Conservation (phyloP, 1,140 invertebrate species). For the Arctopsyche grandis region DNA sequence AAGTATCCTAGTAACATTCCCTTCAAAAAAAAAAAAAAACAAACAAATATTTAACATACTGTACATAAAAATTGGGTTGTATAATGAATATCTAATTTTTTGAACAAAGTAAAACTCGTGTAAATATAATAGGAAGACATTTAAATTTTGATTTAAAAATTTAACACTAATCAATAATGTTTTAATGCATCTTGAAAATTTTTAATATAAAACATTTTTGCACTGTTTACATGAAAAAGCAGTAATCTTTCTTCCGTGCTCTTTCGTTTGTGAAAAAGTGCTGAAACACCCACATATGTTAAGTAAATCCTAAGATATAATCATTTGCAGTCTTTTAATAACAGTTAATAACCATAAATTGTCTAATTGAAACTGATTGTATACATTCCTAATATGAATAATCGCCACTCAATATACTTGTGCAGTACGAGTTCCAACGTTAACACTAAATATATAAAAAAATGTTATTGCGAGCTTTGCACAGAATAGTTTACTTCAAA, state of each 20-base stretch:
- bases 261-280: constrained; percentile 7
- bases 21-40: not conserved
- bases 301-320: constrained; percentile 25
- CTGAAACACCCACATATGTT: constrained; percentile 18
- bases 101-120: constrained; percentile 19
- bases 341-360: constrained; percentile 49
- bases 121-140: constrained; percentile 48
- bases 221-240: constrained; percentile 8
- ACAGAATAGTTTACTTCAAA: not conserved
- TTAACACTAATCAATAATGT: constrained; percentile 46
- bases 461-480: not conserved
- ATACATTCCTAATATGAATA: constrained; percentile 16
- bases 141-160: constrained; percentile 47
- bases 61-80: constrained; percentile 6
- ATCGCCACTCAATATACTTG: not conserved
- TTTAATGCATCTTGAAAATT: constrained; percentile 16
- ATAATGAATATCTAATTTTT: constrained; percentile 12
- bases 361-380: constrained; percentile 45
- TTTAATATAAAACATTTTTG: constrained; percentile 15
- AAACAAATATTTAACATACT: not conserved
- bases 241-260: not conserved
- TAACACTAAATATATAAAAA: constrained; percentile 26
- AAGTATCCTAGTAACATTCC: not conserved
- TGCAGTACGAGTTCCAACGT: not conserved
- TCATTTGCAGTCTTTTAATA: constrained; percentile 51